Base-by-base conservation (phyloP, 2,113 vertebrate genomes). In the Trogon melanurus region DNA sequence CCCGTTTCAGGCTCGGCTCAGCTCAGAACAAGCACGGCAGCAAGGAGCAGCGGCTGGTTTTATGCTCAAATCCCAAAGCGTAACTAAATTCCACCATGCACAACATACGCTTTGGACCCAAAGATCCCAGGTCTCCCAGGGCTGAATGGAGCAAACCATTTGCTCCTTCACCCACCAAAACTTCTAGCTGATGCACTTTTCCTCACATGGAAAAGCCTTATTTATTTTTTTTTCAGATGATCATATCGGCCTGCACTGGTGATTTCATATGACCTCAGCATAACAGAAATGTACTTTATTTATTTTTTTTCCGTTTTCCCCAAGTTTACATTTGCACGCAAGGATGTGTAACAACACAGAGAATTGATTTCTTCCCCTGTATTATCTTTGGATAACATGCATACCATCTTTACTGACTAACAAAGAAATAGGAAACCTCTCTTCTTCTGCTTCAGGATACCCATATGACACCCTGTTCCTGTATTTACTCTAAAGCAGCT, bases 331-430 rank as follows among this genome's bases (percentile, higher is more conserved):
- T 97, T 97, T 97, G 94, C 96, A 95, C 71, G 38, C 93, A 94
- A 95, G 93, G 94, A 92, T 96, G 85, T 97, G 95, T 96, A 97
- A 96, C 96, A 97, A 95, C 97, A 96, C 38, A 5, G 91, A 96
- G 93, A 97, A 97, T 90, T 94, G 89, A 91, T 89, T 91, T 80
- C 93, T 92, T 95, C 93, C 97, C 91, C 65, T 92, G 89, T 74
- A 89, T 90, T 92, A 94, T 96, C 93, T 96, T 91, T 84, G 54
- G 45, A 95, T 87, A 96, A 70, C 80, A 96, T 88, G 75, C 90
- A 86, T 86, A 88, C 69, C 94, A 79, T 95, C 94, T 96, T 82
- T 91, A 83, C 85, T 87, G 85, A 70, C 76, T 97, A 91, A 97
- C 80, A 92, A 91, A 97, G 86, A 94, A 97, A 96, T 94, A 93